A percentile compares a stretch with the other conserved stretches of the same genome.
Conservation (phyloP, 64 coral and sea anemone genomes). For the Dendronephthya gigantea region DNA sequence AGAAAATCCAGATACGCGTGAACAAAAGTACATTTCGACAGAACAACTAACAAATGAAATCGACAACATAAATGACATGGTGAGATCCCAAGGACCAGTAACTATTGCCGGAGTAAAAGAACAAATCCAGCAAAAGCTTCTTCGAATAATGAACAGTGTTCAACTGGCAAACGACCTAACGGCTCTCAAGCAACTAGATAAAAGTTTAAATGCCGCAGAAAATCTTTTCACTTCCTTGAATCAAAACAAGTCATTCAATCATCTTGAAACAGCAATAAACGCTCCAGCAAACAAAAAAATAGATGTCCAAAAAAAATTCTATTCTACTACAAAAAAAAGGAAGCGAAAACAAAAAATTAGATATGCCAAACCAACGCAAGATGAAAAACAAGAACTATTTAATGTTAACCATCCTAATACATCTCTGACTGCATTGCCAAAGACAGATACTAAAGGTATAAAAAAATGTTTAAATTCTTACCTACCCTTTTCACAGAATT, state of each 20-base stretch:
- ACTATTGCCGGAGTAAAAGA: background rate
- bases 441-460: background rate
- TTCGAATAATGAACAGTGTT: background rate
- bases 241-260: background rate
- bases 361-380: conserved; percentile 20
- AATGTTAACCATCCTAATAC: background rate
- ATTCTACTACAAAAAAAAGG: conserved; percentile 32
- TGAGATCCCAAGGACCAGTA: background rate
- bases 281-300: conserved; percentile 38
- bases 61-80: background rate
- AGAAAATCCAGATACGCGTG: background rate
- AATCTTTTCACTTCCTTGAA: conserved; percentile 15
- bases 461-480: background rate
- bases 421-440: background rate
- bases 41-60: background rate
- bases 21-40: background rate
- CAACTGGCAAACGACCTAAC: background rate
- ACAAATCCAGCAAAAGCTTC: background rate
- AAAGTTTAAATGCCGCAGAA: conserved; percentile 20
- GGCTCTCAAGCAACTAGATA: conserved; percentile 15
- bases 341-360: conserved; percentile 7
- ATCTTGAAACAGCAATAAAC: background rate
- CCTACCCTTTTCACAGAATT: background rate
- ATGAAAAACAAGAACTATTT: conserved; percentile 43
- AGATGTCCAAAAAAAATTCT: conserved; percentile 30